Base-by-base conservation (phyloP, 2,797 vertebrate species). In the Falco cherrug region DNA sequence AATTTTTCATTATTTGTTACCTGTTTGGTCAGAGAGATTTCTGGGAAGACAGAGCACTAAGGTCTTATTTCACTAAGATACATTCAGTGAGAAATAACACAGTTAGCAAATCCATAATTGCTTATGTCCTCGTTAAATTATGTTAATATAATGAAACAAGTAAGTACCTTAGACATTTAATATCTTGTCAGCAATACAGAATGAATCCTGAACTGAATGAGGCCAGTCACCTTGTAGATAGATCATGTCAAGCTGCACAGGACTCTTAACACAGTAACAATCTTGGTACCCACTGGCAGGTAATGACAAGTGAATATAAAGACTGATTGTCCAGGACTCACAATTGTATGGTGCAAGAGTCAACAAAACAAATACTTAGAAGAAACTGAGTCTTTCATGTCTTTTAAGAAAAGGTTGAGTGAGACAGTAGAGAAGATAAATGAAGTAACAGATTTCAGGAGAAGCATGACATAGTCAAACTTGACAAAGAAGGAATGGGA, bases 231-330 rank as follows among this genome's bases (percentile, higher is more conserved):
- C 1, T 7, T 67, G 35, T 37, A 37, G 37, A 37, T 14, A 78
- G 26, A 47, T 3, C 14, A n/a, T 16, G 12, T 54, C 37, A 54
- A 81, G 19, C 6, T 33, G 4, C 14, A 47, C 16, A 57, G 39
- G 14, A 5, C 9, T 70, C 19, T 22, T 54, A 70, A 47, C 6
- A 9, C 5, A 21, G 8, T 63, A 59, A 15, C 15, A 13, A 4
- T 29, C 39, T n/a, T 77, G 12, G 3, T 54, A 51, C 45, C 54
- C 28, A 54, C 7, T 0, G 0, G 5, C 6, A 45, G 35, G 12
- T 77, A 70, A 51, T n/a, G 35, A 51, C 5, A 67, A 26, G 10
- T 26, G 6, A 81, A 6, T 43, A 51, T 43, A 31, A 82, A 83
- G 6, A 50, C 5, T 29, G 25, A 33, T 31, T 56, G 1, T 33